Percentiles rank a stretch among this genome's conserved stretches.
Evolutionary conservation across 1,140 invertebrate species (phyloP).

Genomic region (Drosophila kohkoa): DNA sequence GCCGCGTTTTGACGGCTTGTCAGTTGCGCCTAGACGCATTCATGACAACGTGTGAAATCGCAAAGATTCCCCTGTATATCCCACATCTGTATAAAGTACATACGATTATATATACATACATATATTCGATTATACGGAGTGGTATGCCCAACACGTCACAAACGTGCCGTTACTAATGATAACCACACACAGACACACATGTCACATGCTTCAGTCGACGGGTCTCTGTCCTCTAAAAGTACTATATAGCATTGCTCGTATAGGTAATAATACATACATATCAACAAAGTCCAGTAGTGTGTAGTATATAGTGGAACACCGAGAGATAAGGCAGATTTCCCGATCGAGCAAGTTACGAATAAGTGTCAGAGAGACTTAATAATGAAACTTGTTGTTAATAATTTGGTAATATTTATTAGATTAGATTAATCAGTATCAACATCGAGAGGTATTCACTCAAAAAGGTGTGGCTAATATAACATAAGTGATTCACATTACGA

Average conservation of each 20-base stretch:
- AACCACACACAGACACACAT: slow-evolving; percentile 37
- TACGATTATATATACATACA: neutral
- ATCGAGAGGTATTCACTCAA: neutral
- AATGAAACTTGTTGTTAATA: slow-evolving; percentile 8
- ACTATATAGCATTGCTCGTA: slow-evolving; percentile 2
- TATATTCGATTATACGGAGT: neutral
- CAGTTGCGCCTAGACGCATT: slow-evolving; percentile 31
- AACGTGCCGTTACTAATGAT: slow-evolving; percentile 74
- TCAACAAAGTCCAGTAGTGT: too few relatives aligned
- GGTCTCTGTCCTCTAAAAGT: slow-evolving; percentile 12
- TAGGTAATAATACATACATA: too few relatives aligned
- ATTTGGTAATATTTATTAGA: slow-evolving; percentile 10
- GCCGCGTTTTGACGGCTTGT: slow-evolving; percentile 65
- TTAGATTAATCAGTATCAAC: slow-evolving; percentile 18
- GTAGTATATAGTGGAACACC: too few relatives aligned
- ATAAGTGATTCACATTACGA: slow-evolving; percentile 5
- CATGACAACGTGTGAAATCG: slow-evolving; percentile 66
- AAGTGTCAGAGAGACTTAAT: neutral
- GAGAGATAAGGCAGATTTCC: slow-evolving; percentile 6
- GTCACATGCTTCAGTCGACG: slow-evolving; percentile 33
- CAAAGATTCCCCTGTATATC: slow-evolving; percentile 5
- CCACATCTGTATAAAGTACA: neutral
- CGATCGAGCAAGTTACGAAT: neutral
- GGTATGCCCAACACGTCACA: slow-evolving; percentile 41
- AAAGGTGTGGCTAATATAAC: slow-evolving; percentile 7